Evolutionary conservation across 1,140 invertebrate species (phyloP), one percentile per base, ranked within the genome.

Genomic region (Lucilia cuprina): DNA sequence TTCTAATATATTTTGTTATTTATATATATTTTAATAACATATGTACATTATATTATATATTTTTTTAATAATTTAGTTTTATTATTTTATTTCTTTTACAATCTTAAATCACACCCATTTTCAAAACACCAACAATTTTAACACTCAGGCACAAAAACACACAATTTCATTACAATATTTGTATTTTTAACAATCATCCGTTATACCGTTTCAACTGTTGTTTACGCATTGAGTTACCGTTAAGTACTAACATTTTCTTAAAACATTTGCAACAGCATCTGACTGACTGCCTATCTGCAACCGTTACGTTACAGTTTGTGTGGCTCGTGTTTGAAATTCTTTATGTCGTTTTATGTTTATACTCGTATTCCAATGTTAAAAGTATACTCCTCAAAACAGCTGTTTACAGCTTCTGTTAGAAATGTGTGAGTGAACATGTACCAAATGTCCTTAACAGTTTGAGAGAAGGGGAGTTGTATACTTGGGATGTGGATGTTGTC

Each of bases 191-290:
- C 14, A 60, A 60, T 60, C n/a, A 14, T 21, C 65, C 65, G 19
- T 21, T 70, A 21, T 70, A 25, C 65, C n/a, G 17, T 13, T 55
- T 21, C 9, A 21, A 70, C 10, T 70, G 65, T 70, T 70, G 65
- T 70, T 70, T 12, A 9, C 65, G 65, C 65, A 70, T 70, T 25
- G 65, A 70, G 65, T 70, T 70, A 70, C 65, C 65, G 65, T 70
- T 21, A 70, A 70, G 65, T 25, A 70, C 65, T 70, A 70, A 70
- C n/a, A 70, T 70, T 21, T 70, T 21, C 65, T 70, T 7, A 70
- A 70, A 70, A 70, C 65, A 70, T 70, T 70, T 70, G 65, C 65
- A 70, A 70, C 65, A 70, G 21, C 65, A 70, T 70, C 65, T 70
- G 19, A 21, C 55, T 60, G 55, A n/a, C 19, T 70, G 21, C 5